These are phyloP conservation scores for Ophraella communa DNA, from an alignment of 2,888 invertebrate genomes.

Conservation along the genomic window DNA sequence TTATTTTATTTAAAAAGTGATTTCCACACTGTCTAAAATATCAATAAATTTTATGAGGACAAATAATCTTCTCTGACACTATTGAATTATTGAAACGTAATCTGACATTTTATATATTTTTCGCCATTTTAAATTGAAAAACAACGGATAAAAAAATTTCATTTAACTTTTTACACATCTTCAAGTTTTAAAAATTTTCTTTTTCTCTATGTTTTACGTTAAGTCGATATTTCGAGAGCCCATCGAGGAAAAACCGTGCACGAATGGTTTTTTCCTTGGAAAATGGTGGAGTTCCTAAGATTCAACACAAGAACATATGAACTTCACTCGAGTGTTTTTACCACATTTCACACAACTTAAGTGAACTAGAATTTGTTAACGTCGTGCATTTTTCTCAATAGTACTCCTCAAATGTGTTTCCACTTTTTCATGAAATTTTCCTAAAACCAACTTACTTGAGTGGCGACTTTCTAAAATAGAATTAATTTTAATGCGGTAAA, in stretches of 20 bases:
- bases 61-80: too few relatives aligned
- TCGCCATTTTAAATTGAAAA: too few relatives aligned
- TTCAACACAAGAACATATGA: conserved; percentile 19
- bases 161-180: neutral
- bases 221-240: neutral
- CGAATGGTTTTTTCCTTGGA: conserved; percentile 19
- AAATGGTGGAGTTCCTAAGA: conserved; percentile 9
- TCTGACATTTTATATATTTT: too few relatives aligned
- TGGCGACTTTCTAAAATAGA: neutral
- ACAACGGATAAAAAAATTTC: neutral
- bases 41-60: too few relatives aligned
- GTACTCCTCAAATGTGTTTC: conserved; percentile 1
- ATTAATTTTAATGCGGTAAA: neutral
- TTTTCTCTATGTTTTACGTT: neutral
- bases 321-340: conserved; percentile 23
- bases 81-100: too few relatives aligned
- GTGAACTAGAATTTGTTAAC: conserved; percentile 19
- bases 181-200: neutral
- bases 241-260: conserved; percentile 9
- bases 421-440: neutral
- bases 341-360: conserved; percentile 18
- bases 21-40: too few relatives aligned
- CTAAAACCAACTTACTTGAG: neutral
- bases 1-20: too few relatives aligned
- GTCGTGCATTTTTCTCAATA: conserved; percentile 12